Evolutionary conservation across 2,113 vertebrate genomes (phyloP).

Genomic region (Apteryx mantelli): DNA sequence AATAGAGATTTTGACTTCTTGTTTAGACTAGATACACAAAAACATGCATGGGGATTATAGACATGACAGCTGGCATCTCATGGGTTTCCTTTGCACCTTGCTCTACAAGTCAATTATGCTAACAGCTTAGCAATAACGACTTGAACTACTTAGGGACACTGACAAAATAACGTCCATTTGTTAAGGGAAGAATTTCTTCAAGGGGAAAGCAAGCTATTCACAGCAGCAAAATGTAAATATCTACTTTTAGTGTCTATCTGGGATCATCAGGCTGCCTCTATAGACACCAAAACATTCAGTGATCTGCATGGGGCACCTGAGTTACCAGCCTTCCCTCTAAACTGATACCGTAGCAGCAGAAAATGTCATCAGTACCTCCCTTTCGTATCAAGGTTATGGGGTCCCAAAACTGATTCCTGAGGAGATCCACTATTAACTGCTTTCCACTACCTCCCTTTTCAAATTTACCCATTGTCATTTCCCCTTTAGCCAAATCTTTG

Average conservation of each 20-base stretch:
- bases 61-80: background rate
- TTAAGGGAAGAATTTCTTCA: background rate
- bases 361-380: background rate
- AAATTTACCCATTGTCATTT: background rate
- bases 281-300: background rate
- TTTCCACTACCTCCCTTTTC: background rate
- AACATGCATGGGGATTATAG: background rate
- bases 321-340: background rate
- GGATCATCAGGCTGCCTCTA: background rate
- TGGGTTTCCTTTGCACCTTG: background rate
- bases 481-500: background rate
- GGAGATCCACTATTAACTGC: background rate
- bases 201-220: background rate
- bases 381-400: background rate
- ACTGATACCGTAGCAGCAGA: background rate
- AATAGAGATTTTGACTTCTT: background rate
- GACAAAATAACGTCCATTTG: background rate
- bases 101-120: background rate
- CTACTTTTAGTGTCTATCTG: background rate
- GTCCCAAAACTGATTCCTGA: background rate
- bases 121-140: background rate
- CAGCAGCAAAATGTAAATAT: background rate
- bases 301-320: rapidly evolving
- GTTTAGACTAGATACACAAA: background rate
- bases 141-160: background rate